Evolutionary conservation across 1,140 invertebrate species (phyloP).

Genomic region (Adoxophyes honmai): DNA sequence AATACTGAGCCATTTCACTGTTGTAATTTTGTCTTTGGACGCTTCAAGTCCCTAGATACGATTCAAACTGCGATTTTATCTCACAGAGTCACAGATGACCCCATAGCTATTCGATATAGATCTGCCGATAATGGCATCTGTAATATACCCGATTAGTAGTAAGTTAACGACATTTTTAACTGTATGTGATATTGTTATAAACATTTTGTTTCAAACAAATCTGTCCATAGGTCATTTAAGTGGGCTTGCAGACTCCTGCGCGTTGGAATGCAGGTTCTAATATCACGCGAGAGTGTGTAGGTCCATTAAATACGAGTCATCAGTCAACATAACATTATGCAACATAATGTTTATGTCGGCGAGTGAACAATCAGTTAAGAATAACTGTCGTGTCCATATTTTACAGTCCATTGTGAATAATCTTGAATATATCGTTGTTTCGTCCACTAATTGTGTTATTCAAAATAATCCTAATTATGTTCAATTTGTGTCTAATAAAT

Average conservation of each 20-base stretch:
- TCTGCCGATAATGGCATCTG: background rate
- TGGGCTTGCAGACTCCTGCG: background rate
- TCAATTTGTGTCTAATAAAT: constrained; percentile 5
- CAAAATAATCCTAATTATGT: background rate
- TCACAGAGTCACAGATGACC: background rate
- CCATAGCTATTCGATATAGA: constrained; percentile 18
- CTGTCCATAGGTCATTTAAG: constrained; percentile 49
- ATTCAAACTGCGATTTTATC: background rate
- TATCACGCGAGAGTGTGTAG: no score
- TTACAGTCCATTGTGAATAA: background rate
- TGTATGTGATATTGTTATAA: constrained; percentile 56
- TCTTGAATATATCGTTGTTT: constrained; percentile 1
- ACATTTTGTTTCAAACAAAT: constrained; percentile 57
- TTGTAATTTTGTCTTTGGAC: no score
- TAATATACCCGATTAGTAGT: constrained; percentile 12
- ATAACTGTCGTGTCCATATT: background rate
- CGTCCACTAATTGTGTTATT: constrained; percentile 1
- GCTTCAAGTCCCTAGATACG: background rate
- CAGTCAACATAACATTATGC: constrained; percentile 11
- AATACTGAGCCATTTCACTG: constrained; percentile 37
- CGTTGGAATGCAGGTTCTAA: no score
- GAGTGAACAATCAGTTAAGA: background rate
- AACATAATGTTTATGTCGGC: background rate
- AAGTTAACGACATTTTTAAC: constrained; percentile 21
- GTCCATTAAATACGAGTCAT: background rate